These are phyloP conservation scores for Lateolabrax maculatus DNA, from an alignment of 2,797 vertebrate species.

Conservation along the genomic window DNA sequence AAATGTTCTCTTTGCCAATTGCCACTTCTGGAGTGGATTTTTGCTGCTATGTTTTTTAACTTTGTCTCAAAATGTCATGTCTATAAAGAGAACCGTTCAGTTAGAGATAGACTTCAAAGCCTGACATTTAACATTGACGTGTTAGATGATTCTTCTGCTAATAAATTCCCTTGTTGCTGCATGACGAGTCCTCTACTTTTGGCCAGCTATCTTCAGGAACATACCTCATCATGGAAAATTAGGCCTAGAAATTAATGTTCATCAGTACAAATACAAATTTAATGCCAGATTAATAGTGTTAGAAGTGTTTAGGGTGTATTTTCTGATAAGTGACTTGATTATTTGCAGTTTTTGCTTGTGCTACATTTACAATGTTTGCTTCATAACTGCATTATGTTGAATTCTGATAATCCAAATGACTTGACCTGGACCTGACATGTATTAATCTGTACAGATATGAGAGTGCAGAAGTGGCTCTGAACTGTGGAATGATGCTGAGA, in stretches of 20 bases:
- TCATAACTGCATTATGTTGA: background rate
- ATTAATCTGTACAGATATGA: conserved; percentile 82
- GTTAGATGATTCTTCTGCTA: background rate
- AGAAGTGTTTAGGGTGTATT: background rate
- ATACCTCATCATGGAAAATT: background rate
- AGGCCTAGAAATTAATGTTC: background rate
- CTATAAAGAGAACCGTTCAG: conserved; percentile 13
- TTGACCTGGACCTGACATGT: conserved; percentile 29
- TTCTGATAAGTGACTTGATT: background rate
- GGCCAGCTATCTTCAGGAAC: background rate
- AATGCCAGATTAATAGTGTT: background rate
- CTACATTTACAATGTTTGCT: background rate
- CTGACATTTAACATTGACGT: conserved; percentile 21
- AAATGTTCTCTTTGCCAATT: background rate
- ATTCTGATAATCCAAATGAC: background rate
- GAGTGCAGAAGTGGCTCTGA: conserved; percentile 87
- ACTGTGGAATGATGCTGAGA: conserved; percentile 90
- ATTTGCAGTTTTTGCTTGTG: background rate
- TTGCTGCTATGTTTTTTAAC: background rate
- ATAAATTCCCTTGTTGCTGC: background rate
- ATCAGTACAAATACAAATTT: background rate
- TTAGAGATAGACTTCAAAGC: conserved; percentile 25
- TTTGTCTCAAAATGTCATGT: conserved; percentile 22
- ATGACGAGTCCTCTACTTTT: background rate
- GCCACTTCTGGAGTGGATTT: conserved; percentile 7